Percentiles rank a stretch among this genome's conserved stretches.
Conservation (phyloP, 1,140 invertebrate genomes). For the Drosophila azteca region DNA sequence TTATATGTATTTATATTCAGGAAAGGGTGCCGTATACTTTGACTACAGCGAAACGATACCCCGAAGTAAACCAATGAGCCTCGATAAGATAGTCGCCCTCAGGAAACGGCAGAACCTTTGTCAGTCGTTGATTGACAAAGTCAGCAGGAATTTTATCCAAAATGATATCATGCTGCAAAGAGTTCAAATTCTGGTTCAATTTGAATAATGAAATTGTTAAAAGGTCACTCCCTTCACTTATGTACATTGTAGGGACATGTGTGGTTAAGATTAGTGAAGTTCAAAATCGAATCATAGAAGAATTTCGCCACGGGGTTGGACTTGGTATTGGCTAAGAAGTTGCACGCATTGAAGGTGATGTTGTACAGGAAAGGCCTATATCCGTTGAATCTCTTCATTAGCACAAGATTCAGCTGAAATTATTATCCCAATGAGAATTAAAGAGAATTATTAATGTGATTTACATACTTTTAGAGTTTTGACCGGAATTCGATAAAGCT, state of each 20-base stretch:
- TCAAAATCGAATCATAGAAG: background rate
- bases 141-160: background rate
- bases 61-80: background rate
- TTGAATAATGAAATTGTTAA: no score
- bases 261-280: conserved; percentile 5
- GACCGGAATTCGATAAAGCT: background rate
- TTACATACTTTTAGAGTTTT: no score
- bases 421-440: no score
- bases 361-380: conserved; percentile 31
- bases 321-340: conserved; percentile 10
- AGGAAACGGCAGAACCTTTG: conserved; percentile 5
- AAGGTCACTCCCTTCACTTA: background rate
- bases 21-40: background rate
- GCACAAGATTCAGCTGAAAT: conserved; percentile 1
- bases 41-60: no score
- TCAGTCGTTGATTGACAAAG: background rate
- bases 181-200: no score
- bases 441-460: no score
- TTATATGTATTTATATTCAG: background rate
- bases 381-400: conserved; percentile 9
- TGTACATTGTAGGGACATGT: conserved; percentile 1
- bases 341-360: conserved; percentile 6
- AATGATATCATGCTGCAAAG: no score
- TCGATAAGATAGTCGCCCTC: conserved; percentile 15
- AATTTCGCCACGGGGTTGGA: conserved; percentile 11